Evolutionary conservation across 1,140 invertebrate species (phyloP).

Genomic region (Zaprionus lachaisei): DNA sequence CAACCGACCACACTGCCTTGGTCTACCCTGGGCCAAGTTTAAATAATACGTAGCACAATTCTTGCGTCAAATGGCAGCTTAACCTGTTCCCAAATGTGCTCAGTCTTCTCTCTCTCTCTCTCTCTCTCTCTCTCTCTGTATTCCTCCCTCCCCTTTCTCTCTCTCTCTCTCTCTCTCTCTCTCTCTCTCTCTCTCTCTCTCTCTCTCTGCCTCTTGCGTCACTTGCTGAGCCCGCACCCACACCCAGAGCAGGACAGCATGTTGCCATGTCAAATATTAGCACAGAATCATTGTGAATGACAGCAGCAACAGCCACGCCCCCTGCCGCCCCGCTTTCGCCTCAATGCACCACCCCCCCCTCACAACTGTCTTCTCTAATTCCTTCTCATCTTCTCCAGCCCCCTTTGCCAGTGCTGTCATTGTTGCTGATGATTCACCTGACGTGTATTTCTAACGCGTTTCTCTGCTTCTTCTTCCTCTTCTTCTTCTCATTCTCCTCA

Average conservation of each 20-base stretch:
- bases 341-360: background rate
- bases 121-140: background rate
- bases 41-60: constrained; percentile 38
- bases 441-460: constrained; percentile 34
- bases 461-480: background rate
- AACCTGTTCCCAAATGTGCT: constrained; percentile 34
- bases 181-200: background rate
- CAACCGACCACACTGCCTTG: background rate
- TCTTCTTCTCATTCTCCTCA: background rate
- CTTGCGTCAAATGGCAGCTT: constrained; percentile 45
- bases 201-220: background rate
- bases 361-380: background rate
- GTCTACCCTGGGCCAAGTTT: constrained; percentile 24
- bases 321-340: background rate
- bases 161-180: background rate
- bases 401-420: constrained; percentile 10
- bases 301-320: constrained; percentile 8
- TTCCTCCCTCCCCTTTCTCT: too few species aligned
- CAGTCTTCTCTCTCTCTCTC: background rate
- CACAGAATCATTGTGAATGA: constrained; percentile 52
- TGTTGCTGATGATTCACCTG: constrained; percentile 48
- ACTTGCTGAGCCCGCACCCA: constrained; percentile 28
- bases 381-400: too few species aligned
- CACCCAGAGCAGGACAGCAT: constrained; percentile 2
- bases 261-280: constrained; percentile 43